Evolutionary conservation across 2,888 invertebrate species (phyloP).

Genomic region (Aromia moschata): DNA sequence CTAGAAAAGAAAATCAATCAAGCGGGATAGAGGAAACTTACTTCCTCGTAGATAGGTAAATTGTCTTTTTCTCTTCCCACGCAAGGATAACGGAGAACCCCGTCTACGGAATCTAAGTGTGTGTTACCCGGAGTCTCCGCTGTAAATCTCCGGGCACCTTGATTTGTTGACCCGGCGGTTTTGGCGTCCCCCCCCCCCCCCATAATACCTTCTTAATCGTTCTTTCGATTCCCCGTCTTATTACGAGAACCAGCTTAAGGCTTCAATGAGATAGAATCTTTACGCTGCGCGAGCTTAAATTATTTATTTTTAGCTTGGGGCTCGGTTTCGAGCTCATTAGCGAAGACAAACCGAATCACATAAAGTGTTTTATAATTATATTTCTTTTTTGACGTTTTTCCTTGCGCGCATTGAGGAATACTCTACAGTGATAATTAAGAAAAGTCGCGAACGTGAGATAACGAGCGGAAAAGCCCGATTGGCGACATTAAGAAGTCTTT

Average conservation of each 20-base stretch:
- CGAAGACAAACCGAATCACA: constrained; percentile 6
- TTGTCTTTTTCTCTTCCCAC: constrained; percentile 7
- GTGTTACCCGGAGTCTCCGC: constrained; percentile 24
- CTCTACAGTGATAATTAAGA: not conserved
- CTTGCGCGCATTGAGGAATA: not conserved
- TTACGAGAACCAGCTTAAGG: constrained; percentile 11
- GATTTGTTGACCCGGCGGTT: constrained; percentile 25
- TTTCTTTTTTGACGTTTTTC: too few relatives aligned
- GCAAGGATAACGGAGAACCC: constrained; percentile 2
- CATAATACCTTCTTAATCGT: constrained; percentile 39
- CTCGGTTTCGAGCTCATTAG: not conserved
- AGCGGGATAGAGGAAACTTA: constrained; percentile 2
- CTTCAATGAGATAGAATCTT: constrained; percentile 22
- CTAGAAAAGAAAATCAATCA: constrained; percentile 15
- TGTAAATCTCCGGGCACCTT: constrained; percentile 30
- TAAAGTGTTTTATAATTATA: not conserved
- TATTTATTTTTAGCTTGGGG: constrained; percentile 6
- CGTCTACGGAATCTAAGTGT: constrained; percentile 21
- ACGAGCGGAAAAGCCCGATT: too few relatives aligned
- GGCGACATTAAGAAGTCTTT: too few relatives aligned
- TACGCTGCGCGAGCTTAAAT: constrained; percentile 9
- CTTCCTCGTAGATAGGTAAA: constrained; percentile 10
- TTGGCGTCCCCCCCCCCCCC: constrained; percentile 11
- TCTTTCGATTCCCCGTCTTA: constrained; percentile 30
- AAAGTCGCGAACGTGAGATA: too few relatives aligned